phyloP scores from a whole-genome alignment of 2,888 invertebrate species.

The Lithodes maja region DNA sequence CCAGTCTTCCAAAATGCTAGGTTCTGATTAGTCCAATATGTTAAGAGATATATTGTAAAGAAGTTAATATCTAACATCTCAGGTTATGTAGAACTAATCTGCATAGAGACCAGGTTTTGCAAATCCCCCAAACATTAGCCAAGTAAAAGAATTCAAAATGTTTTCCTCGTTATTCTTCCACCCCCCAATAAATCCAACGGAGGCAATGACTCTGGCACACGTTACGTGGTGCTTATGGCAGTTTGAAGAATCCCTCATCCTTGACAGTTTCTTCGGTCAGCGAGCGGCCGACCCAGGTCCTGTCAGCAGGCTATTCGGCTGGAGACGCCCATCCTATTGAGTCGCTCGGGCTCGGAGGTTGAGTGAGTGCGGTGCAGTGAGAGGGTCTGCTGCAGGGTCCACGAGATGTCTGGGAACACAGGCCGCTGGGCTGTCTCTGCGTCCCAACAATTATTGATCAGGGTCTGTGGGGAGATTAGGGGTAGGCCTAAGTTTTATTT shows the following conservation, averaged over 20 bases:
- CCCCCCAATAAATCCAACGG: too few relatives aligned
- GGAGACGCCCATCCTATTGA: slow-evolving; percentile 64
- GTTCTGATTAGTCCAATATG: too few relatives aligned
- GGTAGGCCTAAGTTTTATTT: not conserved
- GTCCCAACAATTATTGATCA: slow-evolving; percentile 69
- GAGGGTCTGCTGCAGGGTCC: slow-evolving; percentile 63
- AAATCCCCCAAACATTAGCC: too few relatives aligned
- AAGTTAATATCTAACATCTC: too few relatives aligned
- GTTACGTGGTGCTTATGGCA: slow-evolving; percentile 9
- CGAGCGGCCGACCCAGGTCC: slow-evolving; percentile 54
- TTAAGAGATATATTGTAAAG: too few relatives aligned
- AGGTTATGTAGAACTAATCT: too few relatives aligned
- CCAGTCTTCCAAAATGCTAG: too few relatives aligned
- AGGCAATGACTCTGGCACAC: too few relatives aligned
- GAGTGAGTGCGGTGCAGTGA: slow-evolving; percentile 69
- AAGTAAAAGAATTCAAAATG: too few relatives aligned
- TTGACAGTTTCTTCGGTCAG: slow-evolving; percentile 57
- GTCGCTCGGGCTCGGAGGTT: slow-evolving; percentile 70
- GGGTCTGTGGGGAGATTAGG: slow-evolving; percentile 38
- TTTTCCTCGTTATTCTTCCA: too few relatives aligned
- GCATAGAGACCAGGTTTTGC: too few relatives aligned
- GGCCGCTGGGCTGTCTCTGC: slow-evolving; percentile 60
- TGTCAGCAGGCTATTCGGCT: slow-evolving; percentile 64
- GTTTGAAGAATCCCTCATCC: slow-evolving; percentile 43
- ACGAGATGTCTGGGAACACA: slow-evolving; percentile 63